These are phyloP conservation scores for Crocallis elinguaria DNA, from an alignment of 2,888 invertebrate species.

Conservation along the genomic window DNA sequence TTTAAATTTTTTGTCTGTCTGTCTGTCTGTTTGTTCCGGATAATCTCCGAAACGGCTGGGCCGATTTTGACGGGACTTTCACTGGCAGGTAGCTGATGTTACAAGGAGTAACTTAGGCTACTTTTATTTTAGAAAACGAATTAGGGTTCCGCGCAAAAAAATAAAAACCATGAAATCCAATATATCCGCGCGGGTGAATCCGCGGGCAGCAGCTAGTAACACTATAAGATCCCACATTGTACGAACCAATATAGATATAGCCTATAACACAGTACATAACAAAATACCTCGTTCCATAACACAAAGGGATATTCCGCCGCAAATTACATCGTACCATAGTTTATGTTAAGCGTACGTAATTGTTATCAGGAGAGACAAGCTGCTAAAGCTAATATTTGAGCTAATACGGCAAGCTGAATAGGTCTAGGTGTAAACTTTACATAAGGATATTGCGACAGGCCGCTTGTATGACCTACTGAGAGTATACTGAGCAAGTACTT, in stretches of 20 bases:
- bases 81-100: no score
- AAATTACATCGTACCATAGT: conserved; percentile 8
- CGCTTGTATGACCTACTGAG: not conserved
- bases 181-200: no score
- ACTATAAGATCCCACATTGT: conserved; percentile 6
- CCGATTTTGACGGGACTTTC: no score
- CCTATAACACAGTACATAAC: conserved; percentile 6
- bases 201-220: no score
- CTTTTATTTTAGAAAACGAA: no score
- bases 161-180: no score
- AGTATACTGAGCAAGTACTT: no score
- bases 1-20: no score
- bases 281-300: conserved; percentile 18
- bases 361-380: conserved; percentile 12
- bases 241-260: not conserved
- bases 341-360: conserved; percentile 17
- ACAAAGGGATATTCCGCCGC: conserved; percentile 18
- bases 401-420: not conserved
- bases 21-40: no score
- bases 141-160: no score
- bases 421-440: not conserved
- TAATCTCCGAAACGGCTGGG: no score
- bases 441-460: conserved; percentile 4
- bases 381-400: conserved; percentile 19
- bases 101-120: no score